phyloP scores from a whole-genome alignment of 1,140 invertebrate genomes.

The Littorina saxatilis region DNA sequence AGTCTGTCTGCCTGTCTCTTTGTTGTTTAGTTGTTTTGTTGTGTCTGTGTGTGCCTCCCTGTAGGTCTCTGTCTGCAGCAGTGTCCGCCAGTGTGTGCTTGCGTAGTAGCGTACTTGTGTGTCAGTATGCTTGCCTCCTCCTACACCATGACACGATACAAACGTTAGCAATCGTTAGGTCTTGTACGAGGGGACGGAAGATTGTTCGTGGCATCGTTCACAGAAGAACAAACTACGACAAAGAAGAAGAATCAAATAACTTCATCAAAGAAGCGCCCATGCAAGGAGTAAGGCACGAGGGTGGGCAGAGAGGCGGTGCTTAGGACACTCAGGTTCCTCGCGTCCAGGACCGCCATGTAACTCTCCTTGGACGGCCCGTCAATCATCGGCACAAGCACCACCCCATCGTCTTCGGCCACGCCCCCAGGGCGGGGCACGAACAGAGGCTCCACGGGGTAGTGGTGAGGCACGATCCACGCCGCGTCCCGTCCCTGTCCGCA shows the following conservation, averaged over 20 bases:
- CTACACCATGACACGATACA: no score
- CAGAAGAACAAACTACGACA: no score
- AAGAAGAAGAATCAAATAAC: conserved; percentile 37
- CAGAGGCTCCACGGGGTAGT: conserved; percentile 67
- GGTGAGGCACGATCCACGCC: conserved; percentile 51
- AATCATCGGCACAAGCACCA: conserved; percentile 62
- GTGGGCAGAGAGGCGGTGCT: conserved; percentile 60
- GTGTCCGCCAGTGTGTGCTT: no score
- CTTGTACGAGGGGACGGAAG: not conserved
- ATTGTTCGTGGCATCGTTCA: no score
- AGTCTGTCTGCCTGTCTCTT: no score
- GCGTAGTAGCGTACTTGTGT: no score
- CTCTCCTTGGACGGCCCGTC: conserved; percentile 53
- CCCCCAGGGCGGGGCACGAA: conserved; percentile 59
- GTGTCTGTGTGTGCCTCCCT: no score
- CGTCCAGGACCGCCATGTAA: conserved; percentile 65
- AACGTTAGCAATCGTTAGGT: no score
- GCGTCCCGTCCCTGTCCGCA: conserved; percentile 56
- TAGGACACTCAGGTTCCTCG: conserved; percentile 56
- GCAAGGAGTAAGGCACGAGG: conserved; percentile 64
- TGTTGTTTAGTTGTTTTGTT: no score
- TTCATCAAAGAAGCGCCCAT: conserved; percentile 66
- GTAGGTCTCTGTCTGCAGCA: no score
- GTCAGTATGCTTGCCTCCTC: no score
- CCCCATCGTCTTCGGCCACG: conserved; percentile 65